phyloP scores from a whole-genome alignment of 1,140 invertebrate species.

The Zophobas atratus region DNA sequence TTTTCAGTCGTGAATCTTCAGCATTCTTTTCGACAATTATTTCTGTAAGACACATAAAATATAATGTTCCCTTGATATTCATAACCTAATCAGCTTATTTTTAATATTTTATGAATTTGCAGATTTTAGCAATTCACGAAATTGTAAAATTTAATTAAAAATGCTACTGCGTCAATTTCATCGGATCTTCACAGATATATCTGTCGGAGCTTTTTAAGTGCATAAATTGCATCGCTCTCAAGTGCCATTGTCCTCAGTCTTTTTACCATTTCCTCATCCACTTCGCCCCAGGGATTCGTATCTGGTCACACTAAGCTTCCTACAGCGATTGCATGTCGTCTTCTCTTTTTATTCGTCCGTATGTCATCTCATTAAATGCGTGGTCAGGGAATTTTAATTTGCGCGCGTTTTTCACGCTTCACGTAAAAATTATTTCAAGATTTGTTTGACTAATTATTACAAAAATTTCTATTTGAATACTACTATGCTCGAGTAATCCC shows the following conservation, averaged over 20 bases:
- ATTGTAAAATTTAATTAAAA: conserved; percentile 32
- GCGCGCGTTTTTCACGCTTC: conserved; percentile 24
- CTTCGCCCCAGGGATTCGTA: conserved; percentile 27
- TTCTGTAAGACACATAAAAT: too few relatives aligned
- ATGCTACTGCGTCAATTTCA: conserved; percentile 17
- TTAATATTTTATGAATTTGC: too few relatives aligned
- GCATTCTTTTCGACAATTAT: too few relatives aligned
- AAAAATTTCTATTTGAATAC: conserved; percentile 40
- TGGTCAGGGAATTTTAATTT: conserved; percentile 35
- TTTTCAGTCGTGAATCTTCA: too few relatives aligned
- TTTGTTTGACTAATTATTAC: conserved; percentile 40
- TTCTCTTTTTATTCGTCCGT: conserved; percentile 24
- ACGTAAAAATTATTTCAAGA: conserved; percentile 26
- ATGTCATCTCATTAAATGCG: conserved; percentile 25
- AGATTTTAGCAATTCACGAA: neutral
- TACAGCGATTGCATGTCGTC: conserved; percentile 18
- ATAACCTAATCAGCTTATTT: too few relatives aligned
- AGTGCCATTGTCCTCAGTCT: conserved; percentile 25
- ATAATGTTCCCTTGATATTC: too few relatives aligned
- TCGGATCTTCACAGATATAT: conserved; percentile 22
- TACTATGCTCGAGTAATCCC: conserved; percentile 27
- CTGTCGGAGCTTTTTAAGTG: conserved; percentile 15
- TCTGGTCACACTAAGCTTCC: conserved; percentile 36
- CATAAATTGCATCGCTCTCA: conserved; percentile 29
- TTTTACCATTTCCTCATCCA: conserved; percentile 29